Evolutionary conservation across 2,888 invertebrate species (phyloP).

Genomic region (Galeopsomyia nigrocyanea): DNA sequence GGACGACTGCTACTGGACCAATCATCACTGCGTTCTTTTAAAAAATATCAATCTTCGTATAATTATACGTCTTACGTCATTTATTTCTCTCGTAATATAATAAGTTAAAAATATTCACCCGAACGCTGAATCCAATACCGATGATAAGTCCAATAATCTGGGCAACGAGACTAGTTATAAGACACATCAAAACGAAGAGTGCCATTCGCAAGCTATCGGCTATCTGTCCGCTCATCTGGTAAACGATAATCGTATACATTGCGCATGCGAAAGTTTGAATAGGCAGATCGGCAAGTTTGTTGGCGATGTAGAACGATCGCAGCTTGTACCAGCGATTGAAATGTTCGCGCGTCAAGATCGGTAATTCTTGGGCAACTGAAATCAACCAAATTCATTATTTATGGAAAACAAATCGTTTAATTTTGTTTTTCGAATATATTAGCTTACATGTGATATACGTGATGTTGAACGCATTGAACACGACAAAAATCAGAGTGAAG

Average conservation of each 20-base stretch:
- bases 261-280: conserved; percentile 79
- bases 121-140: conserved; percentile 84
- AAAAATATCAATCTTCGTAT: neutral
- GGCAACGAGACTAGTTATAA: conserved; percentile 85
- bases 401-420: too few relatives aligned
- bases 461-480: conserved; percentile 94
- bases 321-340: conserved; percentile 93
- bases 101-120: conserved; percentile 71
- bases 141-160: conserved; percentile 89
- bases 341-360: conserved; percentile 85
- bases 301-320: conserved; percentile 85
- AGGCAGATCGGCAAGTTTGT: conserved; percentile 85
- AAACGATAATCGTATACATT: conserved; percentile 83
- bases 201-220: conserved; percentile 80
- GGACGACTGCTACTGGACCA: conserved; percentile 89
- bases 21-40: conserved; percentile 88
- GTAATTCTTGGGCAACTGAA: conserved; percentile 86
- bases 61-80: too few relatives aligned
- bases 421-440: neutral
- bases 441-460: conserved; percentile 88
- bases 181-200: conserved; percentile 79
- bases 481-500: conserved; percentile 93
- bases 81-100: too few relatives aligned
- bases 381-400: too few relatives aligned
- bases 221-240: conserved; percentile 90